Percentiles rank a stretch among this genome's conserved stretches.
These are phyloP conservation scores for Ornithorhynchus anatinus DNA, from an alignment of 2,113 vertebrate species.

Conservation along the genomic window DNA sequence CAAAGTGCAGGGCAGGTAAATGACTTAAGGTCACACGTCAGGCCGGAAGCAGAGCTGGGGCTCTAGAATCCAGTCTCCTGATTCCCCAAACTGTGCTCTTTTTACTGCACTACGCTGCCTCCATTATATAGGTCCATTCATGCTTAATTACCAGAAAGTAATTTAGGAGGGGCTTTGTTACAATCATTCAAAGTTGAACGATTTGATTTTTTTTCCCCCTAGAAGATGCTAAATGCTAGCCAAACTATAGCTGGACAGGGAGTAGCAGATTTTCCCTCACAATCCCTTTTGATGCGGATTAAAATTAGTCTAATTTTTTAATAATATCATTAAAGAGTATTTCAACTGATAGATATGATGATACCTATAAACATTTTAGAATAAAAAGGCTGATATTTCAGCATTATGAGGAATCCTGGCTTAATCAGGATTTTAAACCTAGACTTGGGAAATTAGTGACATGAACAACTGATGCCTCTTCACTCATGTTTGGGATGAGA, in stretches of 20 bases:
- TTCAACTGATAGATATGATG: conserved; percentile 69
- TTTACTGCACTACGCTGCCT: too few species aligned
- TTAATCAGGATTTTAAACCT: too few species aligned
- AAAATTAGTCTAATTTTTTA: conserved; percentile 59
- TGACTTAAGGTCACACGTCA: too few species aligned
- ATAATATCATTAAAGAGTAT: conserved; percentile 63
- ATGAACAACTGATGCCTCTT: conserved; percentile 49
- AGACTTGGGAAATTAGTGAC: conserved; percentile 37
- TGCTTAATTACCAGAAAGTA: too few species aligned
- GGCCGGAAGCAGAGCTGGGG: too few species aligned
- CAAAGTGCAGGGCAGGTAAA: too few species aligned
- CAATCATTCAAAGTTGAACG: too few species aligned
- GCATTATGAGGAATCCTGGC: conserved; percentile 43
- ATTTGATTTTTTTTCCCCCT: neutral
- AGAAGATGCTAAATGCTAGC: conserved; percentile 47
- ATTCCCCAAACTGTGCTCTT: too few species aligned
- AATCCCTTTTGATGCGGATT: conserved; percentile 60
- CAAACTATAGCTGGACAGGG: conserved; percentile 39
- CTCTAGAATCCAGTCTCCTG: too few species aligned
- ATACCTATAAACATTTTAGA: conserved; percentile 63
- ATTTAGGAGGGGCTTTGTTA: too few species aligned
- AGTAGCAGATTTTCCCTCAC: conserved; percentile 37
- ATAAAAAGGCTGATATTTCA: conserved; percentile 52
- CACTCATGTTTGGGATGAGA: conserved; percentile 23
- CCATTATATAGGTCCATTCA: too few species aligned